Evolutionary conservation across 1,140 invertebrate genomes (phyloP), one percentile per base, ranked within the genome.

Genomic region (Fragariocoptes setiger): DNA sequence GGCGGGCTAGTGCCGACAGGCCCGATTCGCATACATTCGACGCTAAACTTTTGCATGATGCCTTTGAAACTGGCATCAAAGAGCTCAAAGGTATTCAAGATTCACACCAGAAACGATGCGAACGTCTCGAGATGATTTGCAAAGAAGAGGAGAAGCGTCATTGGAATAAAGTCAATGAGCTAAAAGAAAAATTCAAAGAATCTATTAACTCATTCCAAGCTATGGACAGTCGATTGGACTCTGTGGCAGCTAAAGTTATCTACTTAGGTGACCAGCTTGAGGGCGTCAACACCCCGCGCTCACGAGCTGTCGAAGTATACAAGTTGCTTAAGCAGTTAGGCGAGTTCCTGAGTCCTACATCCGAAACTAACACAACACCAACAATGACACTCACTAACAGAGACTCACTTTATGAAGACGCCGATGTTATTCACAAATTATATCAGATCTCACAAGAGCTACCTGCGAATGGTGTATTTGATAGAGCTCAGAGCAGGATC

Each of bases 361-460:
- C 78, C 18, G 19, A 31, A 18, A 35, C 19, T 2, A 5, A 15
- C 31, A 19, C 3, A 36, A 22, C 14, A 13, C 18, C 37, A 13
- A 43, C 3, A n/a, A 20, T 16, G 40, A 16, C 40, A 21, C 22
- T n/a, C n/a, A n/a, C 8, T 31, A 31, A 31, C 37, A 35, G 38
- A 38, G 18, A 21, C 8, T 20, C 83, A 70, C 59, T 95, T 25
- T 74, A 80, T 56, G 76, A 92, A 62, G 82, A 86, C 31, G 90
- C 90, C n/a, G 86, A 95, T 65, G 72, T 97, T 2, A 94, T 97
- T 51, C 83, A 94, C 59, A 95, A 97, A 54, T 60, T 99, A 3
- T 74, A 88, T 54, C 67, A 83, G 4, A 90, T 97, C 49, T 72
- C 83, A 2, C 83, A 95, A 64, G 88, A 95, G 59, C 58, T 95